These are phyloP conservation scores for Lampris megalopsis DNA, from an alignment of 2,113 vertebrate species.

Conservation along the genomic window DNA sequence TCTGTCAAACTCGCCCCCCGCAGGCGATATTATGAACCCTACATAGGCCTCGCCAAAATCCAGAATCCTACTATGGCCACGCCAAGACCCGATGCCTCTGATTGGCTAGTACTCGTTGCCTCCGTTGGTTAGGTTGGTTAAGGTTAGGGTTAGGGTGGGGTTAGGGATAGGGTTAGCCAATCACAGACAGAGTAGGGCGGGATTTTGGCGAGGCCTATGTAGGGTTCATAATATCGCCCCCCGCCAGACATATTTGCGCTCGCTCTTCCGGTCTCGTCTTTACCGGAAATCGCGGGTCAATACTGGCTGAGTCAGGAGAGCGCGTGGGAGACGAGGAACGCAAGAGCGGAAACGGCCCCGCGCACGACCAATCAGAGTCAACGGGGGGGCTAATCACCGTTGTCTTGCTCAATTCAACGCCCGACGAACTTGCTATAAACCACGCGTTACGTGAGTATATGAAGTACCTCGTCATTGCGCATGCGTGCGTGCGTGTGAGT, in stretches of 20 bases:
- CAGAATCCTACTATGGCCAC: too few relatives aligned
- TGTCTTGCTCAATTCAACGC: slow-evolving; percentile 23
- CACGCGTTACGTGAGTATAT: slow-evolving; percentile 3
- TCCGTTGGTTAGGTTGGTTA: too few relatives aligned
- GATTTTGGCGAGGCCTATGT: too few relatives aligned
- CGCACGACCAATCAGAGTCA: slow-evolving; percentile 50
- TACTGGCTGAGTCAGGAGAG: slow-evolving; percentile 55
- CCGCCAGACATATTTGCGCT: slow-evolving; percentile 21
- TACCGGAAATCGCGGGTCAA: slow-evolving; percentile 48
- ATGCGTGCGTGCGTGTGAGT: slow-evolving; percentile 31
- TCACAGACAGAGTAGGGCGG: too few relatives aligned
- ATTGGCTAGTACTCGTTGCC: too few relatives aligned
- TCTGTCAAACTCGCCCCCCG: slow-evolving; percentile 27
- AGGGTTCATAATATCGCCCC: too few relatives aligned
- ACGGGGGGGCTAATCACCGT: slow-evolving; percentile 54
- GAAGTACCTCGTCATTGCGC: not conserved
- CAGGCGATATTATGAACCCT: too few relatives aligned
- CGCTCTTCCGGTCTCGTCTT: slow-evolving; percentile 15
- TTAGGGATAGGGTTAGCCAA: too few relatives aligned
- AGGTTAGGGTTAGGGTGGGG: too few relatives aligned
- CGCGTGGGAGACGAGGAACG: slow-evolving; percentile 33
- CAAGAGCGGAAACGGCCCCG: not conserved
- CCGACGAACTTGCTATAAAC: slow-evolving; percentile 16
- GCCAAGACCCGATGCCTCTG: too few relatives aligned
- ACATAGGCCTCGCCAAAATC: too few relatives aligned